phyloP scores from a whole-genome alignment of 2,888 invertebrate species.

The Carterocephalus palaemon region DNA sequence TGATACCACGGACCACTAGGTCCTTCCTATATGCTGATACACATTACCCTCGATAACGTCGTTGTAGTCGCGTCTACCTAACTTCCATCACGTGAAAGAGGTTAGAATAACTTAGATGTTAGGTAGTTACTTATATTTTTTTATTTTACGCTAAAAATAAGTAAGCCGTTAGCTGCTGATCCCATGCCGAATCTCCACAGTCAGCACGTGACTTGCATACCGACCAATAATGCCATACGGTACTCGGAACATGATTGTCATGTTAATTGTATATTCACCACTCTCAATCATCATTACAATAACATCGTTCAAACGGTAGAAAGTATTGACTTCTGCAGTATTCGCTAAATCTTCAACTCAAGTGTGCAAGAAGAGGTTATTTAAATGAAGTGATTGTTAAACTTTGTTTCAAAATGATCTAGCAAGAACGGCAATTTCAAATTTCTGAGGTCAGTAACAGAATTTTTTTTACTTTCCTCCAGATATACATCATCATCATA shows the following conservation, averaged over 20 bases:
- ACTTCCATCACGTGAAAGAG: no score
- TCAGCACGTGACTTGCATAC: constrained; percentile 32
- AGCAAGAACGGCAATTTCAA: background rate
- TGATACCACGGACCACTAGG: no score
- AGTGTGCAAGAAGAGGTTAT: no score
- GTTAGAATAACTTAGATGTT: no score
- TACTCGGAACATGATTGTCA: constrained; percentile 39
- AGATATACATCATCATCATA: no score
- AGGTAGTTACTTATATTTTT: no score
- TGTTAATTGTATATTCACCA: constrained; percentile 33
- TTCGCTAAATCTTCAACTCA: background rate
- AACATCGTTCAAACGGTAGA: constrained; percentile 20
- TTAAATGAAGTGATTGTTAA: background rate
- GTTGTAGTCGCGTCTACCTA: no score
- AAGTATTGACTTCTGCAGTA: constrained; percentile 8
- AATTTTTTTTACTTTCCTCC: no score
- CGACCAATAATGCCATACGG: constrained; percentile 32
- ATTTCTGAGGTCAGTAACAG: no score
- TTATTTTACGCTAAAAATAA: constrained; percentile 9
- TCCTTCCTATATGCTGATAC: no score
- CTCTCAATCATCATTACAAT: constrained; percentile 32
- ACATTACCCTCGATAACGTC: no score
- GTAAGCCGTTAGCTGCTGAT: constrained; percentile 15
- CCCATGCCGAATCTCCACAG: constrained; percentile 19
- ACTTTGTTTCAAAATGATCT: no score